phyloP scores from a whole-genome alignment of 92 coral and sea anemone genomes.

The Bergia sp. region DNA sequence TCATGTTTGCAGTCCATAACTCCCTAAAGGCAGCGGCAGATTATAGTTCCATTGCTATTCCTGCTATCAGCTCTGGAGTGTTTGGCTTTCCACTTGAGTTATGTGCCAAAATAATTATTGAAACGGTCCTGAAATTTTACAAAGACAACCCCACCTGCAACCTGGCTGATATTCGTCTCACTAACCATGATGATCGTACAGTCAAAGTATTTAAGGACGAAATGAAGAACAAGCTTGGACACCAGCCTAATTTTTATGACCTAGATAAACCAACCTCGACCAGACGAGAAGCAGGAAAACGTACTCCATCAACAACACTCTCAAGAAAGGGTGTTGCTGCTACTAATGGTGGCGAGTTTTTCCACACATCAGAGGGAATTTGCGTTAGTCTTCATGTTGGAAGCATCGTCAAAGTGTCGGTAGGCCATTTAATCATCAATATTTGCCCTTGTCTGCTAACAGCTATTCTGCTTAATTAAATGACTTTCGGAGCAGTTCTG shows the following conservation, averaged over 20 bases:
- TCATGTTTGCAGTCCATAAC: conserved; percentile 44
- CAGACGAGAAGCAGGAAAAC: background rate
- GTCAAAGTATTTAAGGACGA: conserved; percentile 51
- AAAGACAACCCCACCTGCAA: conserved; percentile 36
- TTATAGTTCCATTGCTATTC: conserved; percentile 66
- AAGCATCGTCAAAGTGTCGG: conserved; percentile 16
- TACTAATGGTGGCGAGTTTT: background rate
- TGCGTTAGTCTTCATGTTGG: conserved; percentile 16
- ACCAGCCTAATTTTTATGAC: conserved; percentile 21
- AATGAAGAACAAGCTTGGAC: conserved; percentile 54
- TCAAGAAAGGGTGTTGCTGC: background rate
- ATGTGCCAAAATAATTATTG: conserved; percentile 66
- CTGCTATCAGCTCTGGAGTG: conserved; percentile 75
- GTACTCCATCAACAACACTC: background rate
- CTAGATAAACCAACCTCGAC: background rate
- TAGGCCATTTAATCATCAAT: background rate
- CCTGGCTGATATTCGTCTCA: conserved; percentile 62
- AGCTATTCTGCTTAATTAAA: no score
- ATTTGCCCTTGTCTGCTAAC: background rate
- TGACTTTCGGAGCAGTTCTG: no score
- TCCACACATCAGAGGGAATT: background rate
- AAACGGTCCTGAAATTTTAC: conserved; percentile 55
- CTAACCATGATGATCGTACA: conserved; percentile 59
- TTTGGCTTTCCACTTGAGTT: conserved; percentile 64
- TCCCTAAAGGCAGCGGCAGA: conserved; percentile 47